These are phyloP conservation scores for Spodoptera littoralis DNA, from an alignment of 2,888 invertebrate species.

Conservation along the genomic window DNA sequence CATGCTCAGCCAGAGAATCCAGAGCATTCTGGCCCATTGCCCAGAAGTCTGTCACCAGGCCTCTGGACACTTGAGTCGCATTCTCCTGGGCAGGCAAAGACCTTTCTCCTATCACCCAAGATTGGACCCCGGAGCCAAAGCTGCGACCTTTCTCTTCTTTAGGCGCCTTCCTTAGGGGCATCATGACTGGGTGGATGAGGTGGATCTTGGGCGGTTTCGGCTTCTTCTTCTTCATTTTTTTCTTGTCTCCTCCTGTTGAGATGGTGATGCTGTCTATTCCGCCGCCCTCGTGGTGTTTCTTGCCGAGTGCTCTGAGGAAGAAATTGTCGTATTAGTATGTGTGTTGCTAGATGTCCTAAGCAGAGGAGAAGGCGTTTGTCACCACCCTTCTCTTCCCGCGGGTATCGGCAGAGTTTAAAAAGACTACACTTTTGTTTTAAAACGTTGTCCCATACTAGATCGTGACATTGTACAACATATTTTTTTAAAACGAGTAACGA, in stretches of 20 bases:
- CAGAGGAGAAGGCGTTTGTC: too few species aligned
- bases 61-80: constrained; percentile 55
- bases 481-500: too few species aligned
- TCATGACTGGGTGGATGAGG: constrained; percentile 75
- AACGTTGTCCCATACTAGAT: too few species aligned
- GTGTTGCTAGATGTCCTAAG: background rate
- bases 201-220: constrained; percentile 80
- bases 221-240: constrained; percentile 81
- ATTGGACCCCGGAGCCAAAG: constrained; percentile 72
- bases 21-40: constrained; percentile 74
- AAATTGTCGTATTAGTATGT: background rate
- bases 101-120: constrained; percentile 78
- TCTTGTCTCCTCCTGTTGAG: constrained; percentile 71
- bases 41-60: constrained; percentile 73
- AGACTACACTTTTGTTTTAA: too few species aligned
- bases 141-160: constrained; percentile 79
- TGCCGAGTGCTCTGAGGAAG: constrained; percentile 69
- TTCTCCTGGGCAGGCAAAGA: constrained; percentile 30
- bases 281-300: constrained; percentile 73
- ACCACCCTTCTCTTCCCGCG: too few species aligned
- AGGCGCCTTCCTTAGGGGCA: constrained; percentile 64
- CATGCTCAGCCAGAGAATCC: constrained; percentile 78
- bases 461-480: too few species aligned
- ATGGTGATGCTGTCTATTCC: constrained; percentile 82
- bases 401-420: too few species aligned